These are phyloP conservation scores for Choloepus didactylus DNA, from an alignment of 2,797 vertebrate species.

Conservation along the genomic window DNA sequence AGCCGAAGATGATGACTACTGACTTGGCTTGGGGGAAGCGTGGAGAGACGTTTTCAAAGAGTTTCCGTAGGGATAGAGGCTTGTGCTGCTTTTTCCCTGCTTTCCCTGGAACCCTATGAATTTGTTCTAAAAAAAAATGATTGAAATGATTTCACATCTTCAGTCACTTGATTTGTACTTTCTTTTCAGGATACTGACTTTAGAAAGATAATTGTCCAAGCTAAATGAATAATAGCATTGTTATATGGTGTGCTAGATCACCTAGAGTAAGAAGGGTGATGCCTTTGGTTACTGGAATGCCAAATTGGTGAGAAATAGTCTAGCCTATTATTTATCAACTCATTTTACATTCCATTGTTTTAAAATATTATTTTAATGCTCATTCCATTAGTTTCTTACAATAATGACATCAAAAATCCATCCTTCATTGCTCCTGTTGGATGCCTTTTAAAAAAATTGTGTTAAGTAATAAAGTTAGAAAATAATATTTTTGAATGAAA, in stretches of 20 bases:
- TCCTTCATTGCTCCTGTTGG: background rate
- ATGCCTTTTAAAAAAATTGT: background rate
- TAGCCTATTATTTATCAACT: background rate
- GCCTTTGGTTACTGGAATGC: too few species aligned
- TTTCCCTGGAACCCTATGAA: background rate
- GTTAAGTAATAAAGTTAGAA: background rate
- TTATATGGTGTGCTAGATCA: background rate
- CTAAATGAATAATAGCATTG: background rate
- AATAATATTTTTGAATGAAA: background rate
- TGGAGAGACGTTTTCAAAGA: background rate
- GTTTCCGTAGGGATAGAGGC: background rate
- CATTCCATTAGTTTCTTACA: background rate
- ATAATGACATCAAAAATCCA: background rate
- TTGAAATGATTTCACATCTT: background rate
- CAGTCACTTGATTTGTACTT: background rate
- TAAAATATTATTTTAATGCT: background rate
- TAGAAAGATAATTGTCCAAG: background rate
- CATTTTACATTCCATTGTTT: background rate
- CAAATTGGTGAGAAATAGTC: background rate
- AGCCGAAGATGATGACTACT: background rate
- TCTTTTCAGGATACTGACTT: background rate
- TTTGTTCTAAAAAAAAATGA: background rate
- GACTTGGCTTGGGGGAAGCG: rapidly evolving
- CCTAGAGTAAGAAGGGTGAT: background rate
- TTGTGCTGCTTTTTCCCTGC: background rate